Evolutionary conservation across 2,888 invertebrate species (phyloP).

Genomic region (Monoplex corrugatus): DNA sequence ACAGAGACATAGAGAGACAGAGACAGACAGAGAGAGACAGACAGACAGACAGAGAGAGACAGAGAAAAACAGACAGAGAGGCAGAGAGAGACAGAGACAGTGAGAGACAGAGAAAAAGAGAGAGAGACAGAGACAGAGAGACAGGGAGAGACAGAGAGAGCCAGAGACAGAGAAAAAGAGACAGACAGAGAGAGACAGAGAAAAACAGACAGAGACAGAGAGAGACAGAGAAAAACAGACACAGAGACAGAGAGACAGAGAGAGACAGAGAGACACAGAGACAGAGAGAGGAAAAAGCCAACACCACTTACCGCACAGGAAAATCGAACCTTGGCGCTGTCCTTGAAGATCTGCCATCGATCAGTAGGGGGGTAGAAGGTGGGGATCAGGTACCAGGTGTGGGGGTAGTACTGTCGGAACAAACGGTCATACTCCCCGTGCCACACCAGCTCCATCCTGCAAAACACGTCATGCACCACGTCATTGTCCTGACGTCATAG

Average conservation of each 20-base stretch:
- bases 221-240: not conserved
- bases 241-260: not conserved
- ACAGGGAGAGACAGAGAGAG: not conserved
- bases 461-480: conserved; percentile 59
- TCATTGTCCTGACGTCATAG: too few species aligned
- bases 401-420: conserved; percentile 79
- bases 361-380: conserved; percentile 78
- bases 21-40: not conserved
- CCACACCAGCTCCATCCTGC: conserved; percentile 82
- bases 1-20: not conserved
- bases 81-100: not conserved
- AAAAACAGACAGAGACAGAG: not conserved
- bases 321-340: conserved; percentile 82
- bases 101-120: not conserved
- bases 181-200: not conserved
- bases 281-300: not conserved
- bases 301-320: conserved; percentile 79
- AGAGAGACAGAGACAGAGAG: not conserved
- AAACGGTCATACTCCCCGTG: conserved; percentile 80
- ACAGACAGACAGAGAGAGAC: not conserved
- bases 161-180: not conserved
- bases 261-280: not conserved
- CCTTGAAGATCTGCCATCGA: conserved; percentile 79
- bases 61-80: not conserved
- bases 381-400: conserved; percentile 80